A percentile compares a stretch with the other conserved stretches of the same genome.
These are phyloP conservation scores for Danio rerio DNA, from an alignment of 2,113 vertebrate species.

Conservation along the genomic window GRCz12tu NC_133176.1:42863001-42863500, in stretches of 20 bases:
- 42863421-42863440: conserved; percentile 10
- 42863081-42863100: too few species aligned
- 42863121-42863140: too few species aligned
- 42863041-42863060: too few species aligned
- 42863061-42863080: too few species aligned
- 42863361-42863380: not conserved
- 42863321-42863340: not conserved
- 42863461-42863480: conserved; percentile 20
- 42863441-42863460: conserved; percentile 9
- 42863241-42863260: not conserved
- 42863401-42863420: conserved; percentile 13
- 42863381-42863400: not conserved
- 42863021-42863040: too few species aligned
- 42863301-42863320: not conserved
- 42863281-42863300: not conserved
- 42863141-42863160: too few species aligned
- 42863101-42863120: too few species aligned
- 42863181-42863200: not conserved
- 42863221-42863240: not conserved
- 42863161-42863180: too few species aligned
- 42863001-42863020: too few species aligned
- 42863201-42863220: not conserved
- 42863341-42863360: not conserved
- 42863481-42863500: conserved; percentile 30
- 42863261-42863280: not conserved